These are phyloP conservation scores for Neomonachus schauinslandi DNA, from an alignment of 2,113 vertebrate species.

Conservation along the genomic window DNA sequence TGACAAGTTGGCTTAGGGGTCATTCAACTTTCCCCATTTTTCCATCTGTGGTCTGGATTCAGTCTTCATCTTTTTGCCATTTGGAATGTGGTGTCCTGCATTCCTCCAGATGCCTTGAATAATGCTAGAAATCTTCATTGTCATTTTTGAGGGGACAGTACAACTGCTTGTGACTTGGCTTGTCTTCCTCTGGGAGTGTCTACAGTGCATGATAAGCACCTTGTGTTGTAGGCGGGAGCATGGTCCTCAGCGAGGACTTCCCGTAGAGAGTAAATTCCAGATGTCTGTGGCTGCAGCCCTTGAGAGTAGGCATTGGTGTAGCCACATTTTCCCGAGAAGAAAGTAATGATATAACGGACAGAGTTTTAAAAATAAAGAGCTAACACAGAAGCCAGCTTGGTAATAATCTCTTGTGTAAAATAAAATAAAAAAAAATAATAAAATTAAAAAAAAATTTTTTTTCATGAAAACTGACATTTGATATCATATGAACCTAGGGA, in stretches of 20 bases:
- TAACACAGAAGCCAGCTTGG: conserved; percentile 2
- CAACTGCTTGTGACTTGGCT: not conserved
- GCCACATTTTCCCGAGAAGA: not conserved
- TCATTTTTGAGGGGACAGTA: not conserved
- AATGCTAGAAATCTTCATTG: not conserved
- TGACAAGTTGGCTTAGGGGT: not conserved
- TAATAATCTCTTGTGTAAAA: conserved; percentile 54
- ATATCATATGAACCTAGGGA: conserved; percentile 43
- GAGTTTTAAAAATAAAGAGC: not conserved
- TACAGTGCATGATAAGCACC: not conserved
- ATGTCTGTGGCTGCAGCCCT: not conserved
- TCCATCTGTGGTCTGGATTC: not conserved
- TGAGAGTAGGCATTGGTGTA: not conserved
- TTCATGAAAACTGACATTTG: conserved; percentile 49
- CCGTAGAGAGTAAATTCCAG: not conserved
- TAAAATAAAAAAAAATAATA: not conserved
- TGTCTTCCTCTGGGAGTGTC: not conserved
- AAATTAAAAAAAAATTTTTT: not conserved
- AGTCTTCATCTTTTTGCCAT: not conserved
- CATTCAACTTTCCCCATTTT: not conserved
- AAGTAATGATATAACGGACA: conserved; percentile 6
- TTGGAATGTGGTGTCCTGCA: not conserved
- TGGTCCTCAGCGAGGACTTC: not conserved
- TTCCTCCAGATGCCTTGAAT: not conserved
- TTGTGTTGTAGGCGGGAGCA: not conserved